These are phyloP conservation scores for Cephonodes hylas DNA, from an alignment of 2,888 invertebrate genomes.

Conservation along the genomic window DNA sequence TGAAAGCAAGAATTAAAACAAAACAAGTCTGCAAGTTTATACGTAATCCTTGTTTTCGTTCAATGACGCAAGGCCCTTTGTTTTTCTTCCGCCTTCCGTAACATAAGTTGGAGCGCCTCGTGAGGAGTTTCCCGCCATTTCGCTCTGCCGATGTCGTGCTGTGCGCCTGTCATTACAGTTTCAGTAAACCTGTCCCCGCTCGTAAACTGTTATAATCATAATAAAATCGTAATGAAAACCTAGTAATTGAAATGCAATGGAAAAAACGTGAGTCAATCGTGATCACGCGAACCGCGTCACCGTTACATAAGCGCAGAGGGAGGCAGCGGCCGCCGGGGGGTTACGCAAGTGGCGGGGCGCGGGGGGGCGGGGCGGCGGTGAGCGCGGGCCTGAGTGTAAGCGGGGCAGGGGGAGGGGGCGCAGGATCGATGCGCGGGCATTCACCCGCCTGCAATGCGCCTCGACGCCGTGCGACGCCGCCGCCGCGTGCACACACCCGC, in stretches of 20 bases:
- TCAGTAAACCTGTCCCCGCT: background rate
- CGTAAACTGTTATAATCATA: background rate
- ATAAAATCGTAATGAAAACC: conserved; percentile 5
- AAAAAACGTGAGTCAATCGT: conserved; percentile 1
- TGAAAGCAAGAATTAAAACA: no score
- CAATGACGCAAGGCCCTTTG: background rate
- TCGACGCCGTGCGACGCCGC: conserved; percentile 45
- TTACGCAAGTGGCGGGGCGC: conserved; percentile 64
- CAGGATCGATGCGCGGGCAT: conserved; percentile 77
- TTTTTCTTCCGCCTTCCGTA: background rate
- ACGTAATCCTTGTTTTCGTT: background rate
- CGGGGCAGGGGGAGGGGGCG: conserved; percentile 26
- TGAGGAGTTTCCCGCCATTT: background rate
- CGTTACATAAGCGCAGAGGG: conserved; percentile 10
- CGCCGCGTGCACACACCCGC: conserved; percentile 47
- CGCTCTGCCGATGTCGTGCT: background rate
- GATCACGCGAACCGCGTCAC: background rate
- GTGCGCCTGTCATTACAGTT: background rate
- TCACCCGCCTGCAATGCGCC: conserved; percentile 81
- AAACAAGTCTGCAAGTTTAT: no score
- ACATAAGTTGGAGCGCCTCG: background rate
- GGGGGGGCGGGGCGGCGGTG: conserved; percentile 54
- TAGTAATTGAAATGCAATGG: background rate
- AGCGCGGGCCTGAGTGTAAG: conserved; percentile 57
- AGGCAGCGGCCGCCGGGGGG: conserved; percentile 18